Conservation (phyloP, 2,113 vertebrate species). For the Chaetodon trifascialis region DNA sequence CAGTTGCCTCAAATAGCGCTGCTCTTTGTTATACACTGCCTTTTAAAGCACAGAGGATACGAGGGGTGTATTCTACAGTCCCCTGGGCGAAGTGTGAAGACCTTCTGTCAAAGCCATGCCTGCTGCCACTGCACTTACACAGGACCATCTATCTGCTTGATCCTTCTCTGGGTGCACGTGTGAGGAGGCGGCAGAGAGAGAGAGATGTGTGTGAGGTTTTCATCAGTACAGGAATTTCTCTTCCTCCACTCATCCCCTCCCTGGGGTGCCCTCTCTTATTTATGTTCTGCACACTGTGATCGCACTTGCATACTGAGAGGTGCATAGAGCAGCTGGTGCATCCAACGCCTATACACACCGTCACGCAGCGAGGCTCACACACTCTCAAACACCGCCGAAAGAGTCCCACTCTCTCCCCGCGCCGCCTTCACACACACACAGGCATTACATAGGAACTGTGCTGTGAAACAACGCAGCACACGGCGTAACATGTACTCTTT, state of each 20-base stretch:
- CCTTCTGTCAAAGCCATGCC: constrained; percentile 65
- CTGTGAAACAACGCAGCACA: constrained; percentile 35
- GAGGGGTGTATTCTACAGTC: constrained; percentile 38
- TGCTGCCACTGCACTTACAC: constrained; percentile 62
- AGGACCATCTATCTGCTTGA: constrained; percentile 70
- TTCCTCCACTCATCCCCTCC: constrained; percentile 74
- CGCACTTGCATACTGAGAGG: constrained; percentile 62
- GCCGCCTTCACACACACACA: constrained; percentile 9
- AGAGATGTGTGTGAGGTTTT: constrained; percentile 69
- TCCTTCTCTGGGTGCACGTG: constrained; percentile 55
- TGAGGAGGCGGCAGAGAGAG: constrained; percentile 40
- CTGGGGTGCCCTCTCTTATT: constrained; percentile 72
- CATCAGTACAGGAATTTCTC: constrained; percentile 81
- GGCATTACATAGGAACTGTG: constrained; percentile 18
- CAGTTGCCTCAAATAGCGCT: neutral
- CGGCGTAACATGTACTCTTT: constrained; percentile 54
- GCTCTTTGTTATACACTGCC: constrained; percentile 28
- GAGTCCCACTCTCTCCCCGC: constrained; percentile 1
- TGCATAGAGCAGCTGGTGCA: constrained; percentile 50
- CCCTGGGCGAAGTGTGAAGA: constrained; percentile 57
- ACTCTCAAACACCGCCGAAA: constrained; percentile 29
- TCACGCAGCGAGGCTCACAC: constrained; percentile 38
- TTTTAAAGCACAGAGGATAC: constrained; percentile 39
- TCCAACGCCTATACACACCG: constrained; percentile 40
- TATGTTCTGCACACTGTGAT: constrained; percentile 65